Evolutionary conservation across 1,140 invertebrate genomes (phyloP).

Genomic region (Bombus haemorrhoidalis): DNA sequence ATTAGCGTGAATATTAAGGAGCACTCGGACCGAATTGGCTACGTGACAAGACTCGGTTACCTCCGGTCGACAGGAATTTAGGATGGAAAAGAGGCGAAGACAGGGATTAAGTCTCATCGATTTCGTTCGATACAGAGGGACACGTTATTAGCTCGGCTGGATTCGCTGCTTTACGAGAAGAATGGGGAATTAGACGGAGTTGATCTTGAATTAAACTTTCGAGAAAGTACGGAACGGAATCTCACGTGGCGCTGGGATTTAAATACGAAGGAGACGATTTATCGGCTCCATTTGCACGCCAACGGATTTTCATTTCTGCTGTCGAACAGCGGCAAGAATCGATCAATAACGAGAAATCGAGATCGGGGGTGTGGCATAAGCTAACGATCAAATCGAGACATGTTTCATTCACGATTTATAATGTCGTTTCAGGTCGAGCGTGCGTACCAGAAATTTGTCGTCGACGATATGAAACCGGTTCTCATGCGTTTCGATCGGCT

Average conservation of each 20-base stretch:
- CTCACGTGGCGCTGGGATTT: constrained; percentile 5
- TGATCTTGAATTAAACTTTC: constrained; percentile 45
- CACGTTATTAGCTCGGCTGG: constrained; percentile 31
- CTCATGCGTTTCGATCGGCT: neutral
- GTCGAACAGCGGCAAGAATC: neutral
- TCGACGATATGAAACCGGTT: neutral
- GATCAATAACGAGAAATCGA: neutral
- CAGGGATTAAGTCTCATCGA: constrained; percentile 69
- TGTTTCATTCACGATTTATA: neutral
- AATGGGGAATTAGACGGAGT: constrained; percentile 19
- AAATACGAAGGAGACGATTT: constrained; percentile 27
- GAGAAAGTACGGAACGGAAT: neutral
- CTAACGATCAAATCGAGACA: neutral
- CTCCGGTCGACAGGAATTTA: neutral
- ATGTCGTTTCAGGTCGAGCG: neutral
- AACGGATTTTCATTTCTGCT: neutral
- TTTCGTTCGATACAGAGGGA: constrained; percentile 60
- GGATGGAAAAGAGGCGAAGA: constrained; percentile 45
- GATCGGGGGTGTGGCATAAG: no score
- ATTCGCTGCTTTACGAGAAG: neutral
- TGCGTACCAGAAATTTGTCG: neutral
- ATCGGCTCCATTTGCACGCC: constrained; percentile 1
- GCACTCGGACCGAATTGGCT: constrained; percentile 44
- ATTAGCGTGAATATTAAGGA: constrained; percentile 39
- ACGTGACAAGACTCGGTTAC: constrained; percentile 51